Base-by-base conservation (phyloP, 1,140 invertebrate genomes). In the Microplitis demolitor region DNA sequence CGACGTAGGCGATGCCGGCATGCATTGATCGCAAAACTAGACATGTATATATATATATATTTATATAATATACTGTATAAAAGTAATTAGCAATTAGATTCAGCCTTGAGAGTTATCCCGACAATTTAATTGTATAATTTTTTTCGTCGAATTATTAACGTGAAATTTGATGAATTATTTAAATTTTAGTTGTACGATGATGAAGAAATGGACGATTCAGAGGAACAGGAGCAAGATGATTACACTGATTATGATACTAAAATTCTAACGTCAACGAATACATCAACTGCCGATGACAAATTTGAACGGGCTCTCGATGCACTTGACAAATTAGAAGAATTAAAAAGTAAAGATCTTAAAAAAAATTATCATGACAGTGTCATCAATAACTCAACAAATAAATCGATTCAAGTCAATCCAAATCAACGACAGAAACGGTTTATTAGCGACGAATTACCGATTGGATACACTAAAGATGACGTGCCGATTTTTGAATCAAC, bases 141-240 rank as follows among this genome's bases (percentile, higher is more conserved):
- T 54, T 33, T 66, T 66, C 16, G 2, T 13, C 4, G 64, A 53
- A 51, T 66, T n/a, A 13, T 33, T 14, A 53, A 67, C 45, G n/a
- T 33, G 9, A 56, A 68, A 16, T 11, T 24, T 34, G 11, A 13
- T 51, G 3, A 33, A 33, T 31, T 63, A 9, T 66, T 9, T 6
- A 50, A 6, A 5, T 54, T 72, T 8, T 69, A 87, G 84, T 24
- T 86, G 4, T 84, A 85, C 60, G 72, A 73, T 4, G 82, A 79
- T 50, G 78, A 68, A 2, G 75, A 70, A 9, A 79, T 78, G 4
- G 80, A 84, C 6, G 79, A 79, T 4, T 77, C 67, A 0, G 74
- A 78, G 64, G 73, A 75, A 34, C 75, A 80, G 9, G 72, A 78
- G 31, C 35, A 34, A 8, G 62, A 78, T 33, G 71, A 77, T 77